Percentiles rank a stretch among this genome's conserved stretches.
Conservation (phyloP, 2,888 invertebrate species). For the Tridacna gigas region DNA sequence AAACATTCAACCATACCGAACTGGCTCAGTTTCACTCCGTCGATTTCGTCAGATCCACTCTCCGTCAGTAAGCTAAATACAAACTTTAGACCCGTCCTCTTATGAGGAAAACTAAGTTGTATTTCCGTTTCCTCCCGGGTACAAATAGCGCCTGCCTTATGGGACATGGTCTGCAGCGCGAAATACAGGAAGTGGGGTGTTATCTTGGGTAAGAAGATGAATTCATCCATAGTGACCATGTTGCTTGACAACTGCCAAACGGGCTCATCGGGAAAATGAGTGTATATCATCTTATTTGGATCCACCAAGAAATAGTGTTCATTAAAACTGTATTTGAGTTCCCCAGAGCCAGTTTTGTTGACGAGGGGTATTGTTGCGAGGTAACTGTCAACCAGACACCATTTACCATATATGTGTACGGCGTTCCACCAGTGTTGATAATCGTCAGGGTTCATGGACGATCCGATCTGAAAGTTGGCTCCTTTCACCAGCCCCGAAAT, state of each 20-base stretch:
- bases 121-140: conserved; percentile 66
- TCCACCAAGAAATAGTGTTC: conserved; percentile 69
- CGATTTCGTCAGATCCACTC: conserved; percentile 60
- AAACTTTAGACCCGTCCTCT: conserved; percentile 65
- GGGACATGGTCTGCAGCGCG: conserved; percentile 67
- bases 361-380: conserved; percentile 63
- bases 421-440: conserved; percentile 73
- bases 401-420: conserved; percentile 65
- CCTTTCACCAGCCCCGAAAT: conserved; percentile 69
- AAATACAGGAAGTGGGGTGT: conserved; percentile 71
- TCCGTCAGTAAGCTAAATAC: conserved; percentile 66
- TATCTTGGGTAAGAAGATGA: conserved; percentile 68
- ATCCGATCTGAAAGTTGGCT: conserved; percentile 69
- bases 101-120: conserved; percentile 63
- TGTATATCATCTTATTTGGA: conserved; percentile 69
- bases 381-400: conserved; percentile 69
- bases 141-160: conserved; percentile 64
- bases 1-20: conserved; percentile 70
- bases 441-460: conserved; percentile 64
- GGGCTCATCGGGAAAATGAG: conserved; percentile 70
- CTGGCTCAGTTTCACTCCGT: conserved; percentile 65
- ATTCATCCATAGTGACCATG: conserved; percentile 64
- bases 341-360: conserved; percentile 59
- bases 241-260: conserved; percentile 65
- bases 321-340: conserved; percentile 68